A percentile compares a stretch with the other conserved stretches of the same genome.
phyloP scores from a whole-genome alignment of 2,113 vertebrate species.

The Lates calcarifer region DNA sequence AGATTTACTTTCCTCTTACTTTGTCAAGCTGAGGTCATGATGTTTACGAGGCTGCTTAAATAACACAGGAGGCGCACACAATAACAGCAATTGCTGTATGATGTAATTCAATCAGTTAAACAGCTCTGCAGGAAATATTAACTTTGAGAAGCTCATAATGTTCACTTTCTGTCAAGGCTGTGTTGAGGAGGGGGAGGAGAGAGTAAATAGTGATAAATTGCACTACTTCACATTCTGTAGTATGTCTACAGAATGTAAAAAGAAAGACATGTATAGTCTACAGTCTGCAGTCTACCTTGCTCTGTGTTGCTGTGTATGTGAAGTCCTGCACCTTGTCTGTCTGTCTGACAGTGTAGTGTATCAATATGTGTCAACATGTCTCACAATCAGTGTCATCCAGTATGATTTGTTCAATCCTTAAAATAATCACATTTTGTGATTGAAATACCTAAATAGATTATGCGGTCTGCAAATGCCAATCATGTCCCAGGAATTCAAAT shows the following conservation, averaged over 20 bases:
- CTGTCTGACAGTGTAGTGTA: constrained; percentile 16
- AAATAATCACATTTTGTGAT: not conserved
- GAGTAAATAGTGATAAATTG: not conserved
- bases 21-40: not conserved
- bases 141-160: not conserved
- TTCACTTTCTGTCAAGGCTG: not conserved
- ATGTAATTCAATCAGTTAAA: constrained; percentile 4
- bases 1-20: not conserved
- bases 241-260: not conserved
- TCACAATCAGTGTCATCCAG: constrained; percentile 29
- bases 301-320: not conserved
- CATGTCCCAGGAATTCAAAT: constrained; percentile 4
- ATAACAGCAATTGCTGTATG: not conserved
- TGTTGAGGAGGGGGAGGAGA: not conserved
- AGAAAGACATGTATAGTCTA: not conserved
- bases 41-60: not conserved
- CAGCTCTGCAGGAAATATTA: not conserved
- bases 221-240: not conserved
- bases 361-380: constrained; percentile 26
- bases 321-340: constrained; percentile 6
- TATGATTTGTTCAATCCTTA: no score
- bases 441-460: not conserved
- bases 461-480: not conserved
- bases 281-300: not conserved
- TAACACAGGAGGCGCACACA: not conserved